A percentile compares a stretch with the other conserved stretches of the same genome.
phyloP scores from a whole-genome alignment of 2,888 invertebrate species.

The Drosophila melanosoma region DNA sequence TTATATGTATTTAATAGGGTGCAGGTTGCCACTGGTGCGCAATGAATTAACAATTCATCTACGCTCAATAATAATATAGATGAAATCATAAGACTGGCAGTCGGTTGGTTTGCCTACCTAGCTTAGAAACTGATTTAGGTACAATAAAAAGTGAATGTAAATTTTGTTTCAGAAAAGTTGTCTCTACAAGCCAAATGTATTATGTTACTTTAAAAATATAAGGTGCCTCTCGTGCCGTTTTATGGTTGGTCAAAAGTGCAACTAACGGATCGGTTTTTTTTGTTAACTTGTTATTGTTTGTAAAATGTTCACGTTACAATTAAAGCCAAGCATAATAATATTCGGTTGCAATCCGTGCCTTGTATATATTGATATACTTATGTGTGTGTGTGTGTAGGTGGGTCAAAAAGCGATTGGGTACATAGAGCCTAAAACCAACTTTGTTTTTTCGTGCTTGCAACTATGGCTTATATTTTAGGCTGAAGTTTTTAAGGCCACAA shows the following conservation, averaged over 20 bases:
- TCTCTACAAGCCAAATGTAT: slow-evolving; percentile 40
- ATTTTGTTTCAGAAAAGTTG: slow-evolving; percentile 34
- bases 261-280: slow-evolving; percentile 33
- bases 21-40: background rate
- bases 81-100: slow-evolving; percentile 8
- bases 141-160: slow-evolving; percentile 69
- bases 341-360: slow-evolving; percentile 5
- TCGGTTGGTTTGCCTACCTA: slow-evolving; percentile 7
- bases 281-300: slow-evolving; percentile 40
- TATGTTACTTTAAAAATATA: slow-evolving; percentile 36
- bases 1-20: background rate
- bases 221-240: slow-evolving; percentile 26
- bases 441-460: slow-evolving; percentile 1
- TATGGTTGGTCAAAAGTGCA: slow-evolving; percentile 63
- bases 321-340: slow-evolving; percentile 33
- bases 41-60: slow-evolving; percentile 57
- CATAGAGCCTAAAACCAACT: slow-evolving; percentile 1
- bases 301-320: slow-evolving; percentile 50
- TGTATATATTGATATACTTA: background rate
- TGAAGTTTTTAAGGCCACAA: slow-evolving; percentile 12
- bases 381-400: slow-evolving; percentile 29
- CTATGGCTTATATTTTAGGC: slow-evolving; percentile 33
- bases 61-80: slow-evolving; percentile 58
- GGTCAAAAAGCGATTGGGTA: slow-evolving; percentile 15
- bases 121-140: slow-evolving; percentile 20